phyloP scores from a whole-genome alignment of 2,113 vertebrate genomes.

The Machaerirhynchus nigripectus region DNA sequence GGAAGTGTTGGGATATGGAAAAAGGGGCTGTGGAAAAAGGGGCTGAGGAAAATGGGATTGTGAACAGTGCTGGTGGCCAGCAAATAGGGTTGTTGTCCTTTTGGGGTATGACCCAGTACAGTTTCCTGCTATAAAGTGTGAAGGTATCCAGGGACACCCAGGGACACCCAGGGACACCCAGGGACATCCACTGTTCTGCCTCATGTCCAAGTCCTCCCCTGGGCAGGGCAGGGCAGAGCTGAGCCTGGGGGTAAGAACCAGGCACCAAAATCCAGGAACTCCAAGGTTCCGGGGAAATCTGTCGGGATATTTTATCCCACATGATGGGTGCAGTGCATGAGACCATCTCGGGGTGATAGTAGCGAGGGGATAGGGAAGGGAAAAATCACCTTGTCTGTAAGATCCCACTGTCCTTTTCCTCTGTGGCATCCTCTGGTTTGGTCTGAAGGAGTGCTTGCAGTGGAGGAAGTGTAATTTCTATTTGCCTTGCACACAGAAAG shows the following conservation, averaged over 20 bases:
- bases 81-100: neutral
- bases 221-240: neutral
- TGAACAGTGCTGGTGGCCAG: neutral
- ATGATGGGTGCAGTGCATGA: too few species aligned
- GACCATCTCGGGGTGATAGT: neutral
- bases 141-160: neutral
- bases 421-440: fast-evolving
- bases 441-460: neutral
- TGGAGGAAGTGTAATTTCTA: neutral
- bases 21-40: neutral
- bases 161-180: neutral
- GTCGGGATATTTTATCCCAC: neutral
- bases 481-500: neutral
- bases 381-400: neutral
- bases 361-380: neutral
- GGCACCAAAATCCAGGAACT: neutral
- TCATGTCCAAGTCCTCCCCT: neutral
- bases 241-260: neutral
- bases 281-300: neutral
- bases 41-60: neutral
- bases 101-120: neutral
- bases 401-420: neutral
- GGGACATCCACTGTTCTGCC: neutral
- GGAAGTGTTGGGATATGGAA: neutral
- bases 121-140: neutral